Conservation (phyloP, 2,888 invertebrate species). For the Sarcophaga caerulescens region DNA sequence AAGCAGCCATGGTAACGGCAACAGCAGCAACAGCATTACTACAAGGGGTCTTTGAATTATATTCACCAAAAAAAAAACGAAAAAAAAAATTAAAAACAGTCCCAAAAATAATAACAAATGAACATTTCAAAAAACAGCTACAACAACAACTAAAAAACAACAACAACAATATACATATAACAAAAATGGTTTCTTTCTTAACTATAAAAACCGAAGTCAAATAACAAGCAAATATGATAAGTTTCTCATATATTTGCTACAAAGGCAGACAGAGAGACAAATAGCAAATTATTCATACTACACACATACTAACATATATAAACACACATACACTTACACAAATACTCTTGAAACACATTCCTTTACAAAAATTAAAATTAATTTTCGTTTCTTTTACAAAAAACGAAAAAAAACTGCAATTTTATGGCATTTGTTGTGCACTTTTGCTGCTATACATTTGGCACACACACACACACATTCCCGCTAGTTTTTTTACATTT, state of each 20-base stretch:
- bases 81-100: background rate
- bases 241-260: conserved; percentile 40
- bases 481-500: background rate
- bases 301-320: conserved; percentile 11
- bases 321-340: background rate
- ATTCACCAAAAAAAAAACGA: conserved; percentile 22
- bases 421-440: background rate
- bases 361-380: background rate
- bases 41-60: conserved; percentile 56
- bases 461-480: background rate
- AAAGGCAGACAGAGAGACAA: conserved; percentile 61
- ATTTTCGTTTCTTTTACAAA: background rate
- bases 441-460: background rate
- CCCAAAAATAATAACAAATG: conserved; percentile 25
- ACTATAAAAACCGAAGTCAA: conserved; percentile 39
- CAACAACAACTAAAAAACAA: conserved; percentile 20
- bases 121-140: conserved; percentile 26
- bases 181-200: conserved; percentile 61
- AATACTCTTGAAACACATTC: background rate
- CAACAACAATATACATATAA: background rate
- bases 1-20: background rate
- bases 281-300: conserved; percentile 61
- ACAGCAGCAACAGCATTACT: conserved; percentile 14
- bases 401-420: conserved; percentile 13
- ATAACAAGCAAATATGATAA: conserved; percentile 14